phyloP scores from a whole-genome alignment of 1,140 invertebrate species.

The Zaprionus kolodkinae region DNA sequence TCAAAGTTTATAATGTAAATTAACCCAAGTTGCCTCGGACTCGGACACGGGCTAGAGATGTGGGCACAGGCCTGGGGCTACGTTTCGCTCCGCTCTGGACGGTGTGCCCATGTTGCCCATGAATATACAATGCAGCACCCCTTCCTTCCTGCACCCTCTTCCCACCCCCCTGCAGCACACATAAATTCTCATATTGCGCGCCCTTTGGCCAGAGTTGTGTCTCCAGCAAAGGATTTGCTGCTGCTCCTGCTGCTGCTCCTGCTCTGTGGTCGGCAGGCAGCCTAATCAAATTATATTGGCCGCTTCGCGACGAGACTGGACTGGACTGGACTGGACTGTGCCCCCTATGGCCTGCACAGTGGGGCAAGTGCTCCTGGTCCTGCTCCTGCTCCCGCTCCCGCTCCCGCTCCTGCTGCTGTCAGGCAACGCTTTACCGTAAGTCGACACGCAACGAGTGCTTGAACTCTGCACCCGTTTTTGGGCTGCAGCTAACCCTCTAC shows the following conservation, averaged over 20 bases:
- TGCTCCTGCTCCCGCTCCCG: too few relatives aligned
- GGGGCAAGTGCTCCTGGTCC: not conserved
- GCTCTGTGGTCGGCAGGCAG: constrained; percentile 8
- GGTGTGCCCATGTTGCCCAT: constrained; percentile 42
- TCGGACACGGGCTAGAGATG: constrained; percentile 12
- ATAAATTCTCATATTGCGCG: constrained; percentile 56
- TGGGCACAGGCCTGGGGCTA: constrained; percentile 39
- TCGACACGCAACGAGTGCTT: constrained; percentile 52
- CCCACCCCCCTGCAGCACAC: constrained; percentile 19
- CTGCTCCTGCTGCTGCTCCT: not conserved
- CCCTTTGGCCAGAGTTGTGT: constrained; percentile 23
- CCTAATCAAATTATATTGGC: constrained; percentile 76
- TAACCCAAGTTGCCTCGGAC: constrained; percentile 69
- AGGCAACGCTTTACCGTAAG: constrained; percentile 28
- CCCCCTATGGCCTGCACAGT: not conserved
- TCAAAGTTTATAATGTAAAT: constrained; percentile 83
- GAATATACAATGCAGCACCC: constrained; percentile 42
- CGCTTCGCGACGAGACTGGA: constrained; percentile 36
- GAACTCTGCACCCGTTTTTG: constrained; percentile 54
- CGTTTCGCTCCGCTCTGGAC: constrained; percentile 24
- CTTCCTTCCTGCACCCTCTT: not conserved
- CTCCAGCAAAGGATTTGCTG: constrained; percentile 26
- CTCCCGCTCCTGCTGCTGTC: not conserved
- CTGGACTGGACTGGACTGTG: constrained; percentile 9
- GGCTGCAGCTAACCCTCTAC: not conserved